Evolutionary conservation across 2,797 vertebrate species (phyloP).

Genomic region (Acridotheres tristis): DNA sequence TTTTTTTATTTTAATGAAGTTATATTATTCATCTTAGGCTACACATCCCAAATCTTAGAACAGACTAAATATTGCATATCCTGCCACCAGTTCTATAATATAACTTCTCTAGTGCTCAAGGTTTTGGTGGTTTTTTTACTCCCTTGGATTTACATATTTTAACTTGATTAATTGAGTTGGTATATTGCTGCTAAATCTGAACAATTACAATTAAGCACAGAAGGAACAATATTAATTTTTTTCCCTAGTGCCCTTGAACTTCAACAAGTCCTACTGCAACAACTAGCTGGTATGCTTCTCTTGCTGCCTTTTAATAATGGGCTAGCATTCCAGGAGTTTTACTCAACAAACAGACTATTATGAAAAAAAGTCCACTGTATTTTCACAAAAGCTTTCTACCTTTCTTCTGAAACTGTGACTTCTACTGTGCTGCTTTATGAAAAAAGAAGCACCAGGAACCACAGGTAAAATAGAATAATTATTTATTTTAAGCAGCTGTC

Average conservation of each 20-base stretch:
- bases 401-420: not conserved
- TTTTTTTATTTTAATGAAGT: not conserved
- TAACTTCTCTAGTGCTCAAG: not conserved
- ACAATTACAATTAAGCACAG: not conserved
- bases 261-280: not conserved
- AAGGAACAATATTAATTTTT: not conserved
- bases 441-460: not conserved
- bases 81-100: not conserved
- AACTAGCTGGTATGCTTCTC: not conserved
- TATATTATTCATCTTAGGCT: not conserved
- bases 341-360: not conserved
- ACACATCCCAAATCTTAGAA: not conserved
- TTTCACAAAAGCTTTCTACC: not conserved
- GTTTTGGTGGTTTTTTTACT: not conserved
- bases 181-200: not conserved
- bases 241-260: not conserved
- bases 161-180: not conserved
- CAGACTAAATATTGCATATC: not conserved
- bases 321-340: constrained; percentile 5
- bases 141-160: not conserved
- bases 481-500: not conserved
- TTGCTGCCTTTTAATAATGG: not conserved
- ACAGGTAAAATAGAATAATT: not conserved
- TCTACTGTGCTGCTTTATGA: not conserved
- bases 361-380: not conserved